A percentile compares a stretch with the other conserved stretches of the same genome.
phyloP scores from a whole-genome alignment of 1,140 invertebrate genomes.

The Penaeus indicus region DNA sequence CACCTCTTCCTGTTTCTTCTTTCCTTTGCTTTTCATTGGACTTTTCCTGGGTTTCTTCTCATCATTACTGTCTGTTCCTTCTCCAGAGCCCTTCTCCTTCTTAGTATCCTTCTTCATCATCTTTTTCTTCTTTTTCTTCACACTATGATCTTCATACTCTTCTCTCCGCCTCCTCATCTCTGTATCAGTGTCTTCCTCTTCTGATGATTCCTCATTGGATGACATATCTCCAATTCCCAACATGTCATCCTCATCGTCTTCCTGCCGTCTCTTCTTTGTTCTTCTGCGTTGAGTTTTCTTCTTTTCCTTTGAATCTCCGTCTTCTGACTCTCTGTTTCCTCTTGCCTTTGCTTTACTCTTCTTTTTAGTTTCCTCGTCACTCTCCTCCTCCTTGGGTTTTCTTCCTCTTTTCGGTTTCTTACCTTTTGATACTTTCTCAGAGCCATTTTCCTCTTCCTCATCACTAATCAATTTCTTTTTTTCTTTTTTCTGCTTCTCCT shows the following conservation, averaged over 20 bases:
- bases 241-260: not conserved
- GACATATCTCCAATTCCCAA: too few species aligned
- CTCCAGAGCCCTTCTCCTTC: too few species aligned
- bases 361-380: not conserved
- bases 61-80: too few species aligned
- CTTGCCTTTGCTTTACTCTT: not conserved
- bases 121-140: too few species aligned
- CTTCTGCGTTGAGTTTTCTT: not conserved
- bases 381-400: not conserved
- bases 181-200: too few species aligned
- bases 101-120: too few species aligned
- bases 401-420: not conserved
- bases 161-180: too few species aligned
- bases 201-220: too few species aligned
- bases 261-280: not conserved
- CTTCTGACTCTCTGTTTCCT: not conserved
- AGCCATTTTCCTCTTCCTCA: not conserved
- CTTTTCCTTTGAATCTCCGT: not conserved
- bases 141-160: too few species aligned
- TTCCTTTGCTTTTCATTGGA: not conserved
- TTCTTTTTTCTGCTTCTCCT: not conserved
- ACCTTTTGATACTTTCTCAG: not conserved
- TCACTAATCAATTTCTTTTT: not conserved
- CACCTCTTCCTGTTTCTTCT: not conserved
- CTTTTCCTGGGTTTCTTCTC: too few species aligned